Evolutionary conservation across 2,888 invertebrate species (phyloP).

Genomic region (Flexamia atlantica): DNA sequence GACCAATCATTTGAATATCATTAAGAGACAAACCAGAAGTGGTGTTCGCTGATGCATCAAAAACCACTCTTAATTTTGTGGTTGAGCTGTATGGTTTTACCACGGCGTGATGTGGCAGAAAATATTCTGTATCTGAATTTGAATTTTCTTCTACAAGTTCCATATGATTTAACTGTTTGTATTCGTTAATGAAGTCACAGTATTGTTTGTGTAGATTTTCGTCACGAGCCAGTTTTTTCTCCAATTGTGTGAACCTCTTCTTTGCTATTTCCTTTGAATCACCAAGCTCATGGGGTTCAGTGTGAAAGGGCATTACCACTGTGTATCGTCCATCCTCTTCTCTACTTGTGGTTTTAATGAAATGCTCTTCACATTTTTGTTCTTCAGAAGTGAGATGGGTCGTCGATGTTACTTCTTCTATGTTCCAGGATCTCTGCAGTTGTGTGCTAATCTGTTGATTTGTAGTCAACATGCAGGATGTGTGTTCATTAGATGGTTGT

Average conservation of each 20-base stretch:
- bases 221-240: background rate
- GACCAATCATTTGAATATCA: background rate
- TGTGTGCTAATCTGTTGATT: background rate
- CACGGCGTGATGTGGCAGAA: slow-evolving; percentile 8
- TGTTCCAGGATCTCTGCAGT: slow-evolving; percentile 11
- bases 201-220: background rate
- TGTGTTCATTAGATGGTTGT: background rate
- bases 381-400: slow-evolving; percentile 8
- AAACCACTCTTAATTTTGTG: slow-evolving; percentile 46
- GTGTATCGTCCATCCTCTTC: background rate
- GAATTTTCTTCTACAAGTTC: too few relatives aligned
- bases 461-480: background rate
- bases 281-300: background rate
- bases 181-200: slow-evolving; percentile 29
- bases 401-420: slow-evolving; percentile 9
- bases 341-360: background rate
- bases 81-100: slow-evolving; percentile 32
- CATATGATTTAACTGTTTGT: slow-evolving; percentile 27
- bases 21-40: slow-evolving; percentile 8
- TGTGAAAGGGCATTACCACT: background rate
- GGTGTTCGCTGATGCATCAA: slow-evolving; percentile 30
- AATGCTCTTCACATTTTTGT: slow-evolving; percentile 11
- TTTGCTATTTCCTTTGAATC: background rate
- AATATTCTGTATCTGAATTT: slow-evolving; percentile 29
- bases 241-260: background rate